Evolutionary conservation across 2,113 vertebrate genomes (phyloP).

Genomic region (Lophius piscatorius): DNA sequence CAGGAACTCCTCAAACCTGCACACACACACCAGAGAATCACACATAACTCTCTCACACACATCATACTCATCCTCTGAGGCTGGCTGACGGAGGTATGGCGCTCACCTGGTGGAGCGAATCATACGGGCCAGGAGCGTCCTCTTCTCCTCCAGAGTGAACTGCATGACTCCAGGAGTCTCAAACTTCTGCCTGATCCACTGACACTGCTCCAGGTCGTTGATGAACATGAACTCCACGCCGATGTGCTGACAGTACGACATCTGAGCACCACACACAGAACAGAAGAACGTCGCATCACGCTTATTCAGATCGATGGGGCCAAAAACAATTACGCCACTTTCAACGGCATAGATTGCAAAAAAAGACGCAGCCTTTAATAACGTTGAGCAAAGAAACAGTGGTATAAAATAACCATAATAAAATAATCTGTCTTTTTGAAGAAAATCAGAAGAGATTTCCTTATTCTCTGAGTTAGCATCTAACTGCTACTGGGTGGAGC

Average conservation of each 20-base stretch:
- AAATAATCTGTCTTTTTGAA: too few species aligned
- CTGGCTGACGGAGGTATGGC: background rate
- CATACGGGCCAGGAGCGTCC: slow-evolving; percentile 92
- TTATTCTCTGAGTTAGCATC: too few species aligned
- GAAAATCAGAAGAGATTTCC: too few species aligned
- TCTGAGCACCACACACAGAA: slow-evolving; percentile 70
- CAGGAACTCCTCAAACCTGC: slow-evolving; percentile 97
- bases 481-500: too few species aligned
- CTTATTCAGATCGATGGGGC: too few species aligned
- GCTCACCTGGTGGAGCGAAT: slow-evolving; percentile 93
- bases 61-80: background rate
- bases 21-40: background rate
- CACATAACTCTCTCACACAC: too few species aligned
- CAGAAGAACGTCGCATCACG: background rate
- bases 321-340: too few species aligned
- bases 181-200: slow-evolving; percentile 98
- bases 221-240: slow-evolving; percentile 99
- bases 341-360: too few species aligned
- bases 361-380: too few species aligned
- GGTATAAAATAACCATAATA: too few species aligned
- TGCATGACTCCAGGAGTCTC: slow-evolving; percentile 95
- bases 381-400: too few species aligned
- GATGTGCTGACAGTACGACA: slow-evolving; percentile 97
- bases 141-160: slow-evolving; percentile 94
- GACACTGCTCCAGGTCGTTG: slow-evolving; percentile 98